Evolutionary conservation across 2,797 vertebrate species (phyloP).

Genomic region (Xiphorhynchus erythropygius): DNA sequence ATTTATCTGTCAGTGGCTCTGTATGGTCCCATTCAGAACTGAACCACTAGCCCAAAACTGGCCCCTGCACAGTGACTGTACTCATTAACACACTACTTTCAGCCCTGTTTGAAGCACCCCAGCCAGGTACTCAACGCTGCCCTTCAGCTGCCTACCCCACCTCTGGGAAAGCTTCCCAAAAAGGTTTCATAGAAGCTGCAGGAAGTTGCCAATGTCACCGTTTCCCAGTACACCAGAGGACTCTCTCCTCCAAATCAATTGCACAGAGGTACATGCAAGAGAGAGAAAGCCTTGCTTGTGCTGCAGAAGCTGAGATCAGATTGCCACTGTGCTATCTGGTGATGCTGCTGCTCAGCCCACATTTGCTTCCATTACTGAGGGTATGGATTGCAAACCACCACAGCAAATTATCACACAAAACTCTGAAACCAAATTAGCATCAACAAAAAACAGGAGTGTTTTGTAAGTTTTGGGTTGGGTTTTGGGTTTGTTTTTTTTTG

Average conservation of each 20-base stretch:
- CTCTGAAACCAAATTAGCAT: neutral
- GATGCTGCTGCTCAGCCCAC: neutral
- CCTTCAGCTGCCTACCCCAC: neutral
- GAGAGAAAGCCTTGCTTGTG: neutral
- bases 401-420: neutral
- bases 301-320: neutral
- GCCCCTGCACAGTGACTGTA: fast-evolving
- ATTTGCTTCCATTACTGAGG: neutral
- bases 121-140: neutral
- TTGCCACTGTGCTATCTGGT: neutral
- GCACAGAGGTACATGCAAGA: neutral
- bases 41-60: neutral
- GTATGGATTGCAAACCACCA: neutral
- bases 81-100: neutral
- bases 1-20: neutral
- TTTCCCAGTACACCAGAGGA: neutral
- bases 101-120: neutral
- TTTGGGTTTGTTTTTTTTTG: too few relatives aligned
- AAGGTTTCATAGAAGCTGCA: neutral
- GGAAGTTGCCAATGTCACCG: neutral
- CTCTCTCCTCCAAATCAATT: neutral
- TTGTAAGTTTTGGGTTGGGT: fast-evolving
- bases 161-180: neutral
- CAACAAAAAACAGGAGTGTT: neutral
- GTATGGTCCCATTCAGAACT: neutral